Percentiles rank a stretch among this genome's conserved stretches.
Evolutionary conservation across 2,113 vertebrate genomes (phyloP).

Genomic region (Odontesthes bonariensis): DNA sequence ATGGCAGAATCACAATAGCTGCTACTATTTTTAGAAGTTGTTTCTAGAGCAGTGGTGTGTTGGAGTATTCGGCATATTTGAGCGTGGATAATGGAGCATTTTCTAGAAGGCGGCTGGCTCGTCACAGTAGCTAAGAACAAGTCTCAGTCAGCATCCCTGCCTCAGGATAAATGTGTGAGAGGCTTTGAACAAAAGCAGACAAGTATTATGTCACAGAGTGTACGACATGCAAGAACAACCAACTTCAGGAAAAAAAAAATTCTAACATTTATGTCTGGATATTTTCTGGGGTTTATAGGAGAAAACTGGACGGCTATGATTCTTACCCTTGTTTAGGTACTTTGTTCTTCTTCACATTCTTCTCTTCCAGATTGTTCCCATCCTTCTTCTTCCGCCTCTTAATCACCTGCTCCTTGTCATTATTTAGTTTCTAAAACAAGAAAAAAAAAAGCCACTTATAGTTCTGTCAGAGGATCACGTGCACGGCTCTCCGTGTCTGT

Average conservation of each 20-base stretch:
- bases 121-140: slow-evolving; percentile 42
- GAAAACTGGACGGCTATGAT: no score
- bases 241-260: no score
- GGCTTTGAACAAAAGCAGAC: slow-evolving; percentile 1
- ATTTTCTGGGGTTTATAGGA: neutral
- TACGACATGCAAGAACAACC: no score
- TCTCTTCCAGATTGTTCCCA: slow-evolving; percentile 88
- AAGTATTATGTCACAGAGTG: no score
- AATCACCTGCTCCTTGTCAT: slow-evolving; percentile 85
- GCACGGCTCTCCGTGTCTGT: no score
- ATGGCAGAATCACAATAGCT: slow-evolving; percentile 52
- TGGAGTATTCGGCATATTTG: slow-evolving; percentile 49
- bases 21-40: slow-evolving; percentile 68
- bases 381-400: slow-evolving; percentile 95
- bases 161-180: slow-evolving; percentile 47
- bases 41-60: slow-evolving; percentile 47
- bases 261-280: no score
- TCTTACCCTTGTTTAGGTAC: slow-evolving; percentile 91
- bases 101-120: slow-evolving; percentile 52
- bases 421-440: slow-evolving; percentile 84
- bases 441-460: neutral
- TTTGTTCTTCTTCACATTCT: slow-evolving; percentile 89
- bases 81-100: slow-evolving; percentile 54
- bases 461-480: neutral
- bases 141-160: slow-evolving; percentile 56